A percentile compares a stretch with the other conserved stretches of the same genome.
These are phyloP conservation scores for Tetranychus piercei DNA, from an alignment of 2,888 invertebrate genomes.

Conservation along the genomic window DNA sequence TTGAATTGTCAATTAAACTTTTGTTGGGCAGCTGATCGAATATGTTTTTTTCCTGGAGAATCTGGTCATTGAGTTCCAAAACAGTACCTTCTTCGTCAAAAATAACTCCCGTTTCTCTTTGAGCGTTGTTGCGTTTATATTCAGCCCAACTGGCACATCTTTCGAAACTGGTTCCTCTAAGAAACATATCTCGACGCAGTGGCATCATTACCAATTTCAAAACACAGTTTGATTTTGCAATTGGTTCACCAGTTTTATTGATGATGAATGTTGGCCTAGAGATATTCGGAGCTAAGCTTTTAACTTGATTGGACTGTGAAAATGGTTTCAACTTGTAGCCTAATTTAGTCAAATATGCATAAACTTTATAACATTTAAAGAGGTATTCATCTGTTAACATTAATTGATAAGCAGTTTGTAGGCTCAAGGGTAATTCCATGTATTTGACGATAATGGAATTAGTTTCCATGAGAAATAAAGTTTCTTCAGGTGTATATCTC, in stretches of 20 bases:
- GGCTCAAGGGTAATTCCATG: background rate
- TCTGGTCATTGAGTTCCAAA: background rate
- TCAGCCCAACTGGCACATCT: background rate
- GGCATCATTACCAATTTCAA: background rate
- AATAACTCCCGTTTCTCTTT: background rate
- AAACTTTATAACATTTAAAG: background rate
- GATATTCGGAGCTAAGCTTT: too few relatives aligned
- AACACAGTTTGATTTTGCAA: background rate
- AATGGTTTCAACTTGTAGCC: background rate
- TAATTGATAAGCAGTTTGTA: background rate
- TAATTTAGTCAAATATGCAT: background rate
- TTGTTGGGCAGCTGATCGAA: background rate
- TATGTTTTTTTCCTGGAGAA: background rate
- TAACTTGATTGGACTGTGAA: background rate
- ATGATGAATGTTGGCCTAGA: too few relatives aligned
- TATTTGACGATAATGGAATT: background rate
- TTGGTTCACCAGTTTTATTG: background rate
- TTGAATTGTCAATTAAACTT: background rate
- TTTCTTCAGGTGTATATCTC: background rate
- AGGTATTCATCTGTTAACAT: background rate
- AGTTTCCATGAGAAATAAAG: background rate
- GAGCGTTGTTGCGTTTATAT: background rate
- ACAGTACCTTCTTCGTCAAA: background rate
- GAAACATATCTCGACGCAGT: background rate
- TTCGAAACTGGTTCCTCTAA: background rate